Evolutionary conservation across 2,888 invertebrate species (phyloP).

Genomic region (Xestia xanthographa): DNA sequence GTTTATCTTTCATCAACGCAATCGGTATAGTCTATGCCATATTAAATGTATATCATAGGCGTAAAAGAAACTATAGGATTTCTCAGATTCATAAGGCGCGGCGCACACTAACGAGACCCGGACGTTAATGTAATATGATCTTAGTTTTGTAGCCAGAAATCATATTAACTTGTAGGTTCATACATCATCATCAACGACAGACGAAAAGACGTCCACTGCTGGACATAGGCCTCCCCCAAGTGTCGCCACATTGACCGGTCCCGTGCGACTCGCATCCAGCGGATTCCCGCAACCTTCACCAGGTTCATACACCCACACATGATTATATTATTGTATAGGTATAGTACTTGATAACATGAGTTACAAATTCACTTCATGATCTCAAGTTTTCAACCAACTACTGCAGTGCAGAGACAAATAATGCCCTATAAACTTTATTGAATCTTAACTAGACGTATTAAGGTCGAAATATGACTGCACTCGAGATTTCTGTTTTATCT

Average conservation of each 20-base stretch:
- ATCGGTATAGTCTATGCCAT: conserved; percentile 5
- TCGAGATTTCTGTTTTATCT: background rate
- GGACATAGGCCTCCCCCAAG: too few species aligned
- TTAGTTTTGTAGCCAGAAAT: background rate
- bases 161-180: too few species aligned
- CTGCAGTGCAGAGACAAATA: background rate
- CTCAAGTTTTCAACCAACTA: background rate
- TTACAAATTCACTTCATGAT: background rate
- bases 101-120: background rate
- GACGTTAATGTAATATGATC: background rate
- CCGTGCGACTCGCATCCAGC: too few species aligned
- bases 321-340: too few species aligned
- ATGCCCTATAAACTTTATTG: conserved; percentile 1
- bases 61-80: background rate
- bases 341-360: background rate
- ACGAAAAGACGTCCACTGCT: too few species aligned
- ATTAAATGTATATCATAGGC: background rate
- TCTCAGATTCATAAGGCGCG: background rate
- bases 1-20: background rate
- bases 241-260: too few species aligned
- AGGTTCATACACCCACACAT: background rate
- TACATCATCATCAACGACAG: too few species aligned
- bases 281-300: too few species aligned
- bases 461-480: conserved; percentile 12
- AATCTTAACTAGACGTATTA: background rate